Conservation (phyloP, 2,888 invertebrate genomes). For the Euplexia lucipara region DNA sequence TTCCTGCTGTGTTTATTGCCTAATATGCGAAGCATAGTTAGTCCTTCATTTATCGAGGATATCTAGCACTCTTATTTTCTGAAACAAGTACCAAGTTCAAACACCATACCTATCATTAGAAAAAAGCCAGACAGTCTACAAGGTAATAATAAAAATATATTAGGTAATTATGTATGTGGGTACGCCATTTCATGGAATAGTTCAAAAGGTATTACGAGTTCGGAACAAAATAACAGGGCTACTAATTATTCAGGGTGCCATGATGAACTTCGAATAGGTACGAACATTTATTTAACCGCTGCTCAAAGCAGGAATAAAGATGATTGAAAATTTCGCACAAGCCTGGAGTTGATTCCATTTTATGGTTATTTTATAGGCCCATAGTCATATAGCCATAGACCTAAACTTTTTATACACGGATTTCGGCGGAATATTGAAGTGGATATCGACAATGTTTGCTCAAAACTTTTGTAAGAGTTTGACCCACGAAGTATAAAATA, state of each 20-base stretch:
- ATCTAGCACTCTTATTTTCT: slow-evolving; percentile 21
- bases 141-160: slow-evolving; percentile 7
- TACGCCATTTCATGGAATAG: slow-evolving; percentile 20
- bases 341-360: slow-evolving; percentile 44
- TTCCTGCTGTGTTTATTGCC: slow-evolving; percentile 30
- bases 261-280: slow-evolving; percentile 46
- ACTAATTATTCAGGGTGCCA: slow-evolving; percentile 45
- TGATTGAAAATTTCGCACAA: slow-evolving; percentile 63
- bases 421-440: slow-evolving; percentile 31
- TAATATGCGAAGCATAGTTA: slow-evolving; percentile 5
- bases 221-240: slow-evolving; percentile 46
- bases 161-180: slow-evolving; percentile 4
- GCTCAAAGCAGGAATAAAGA: slow-evolving; percentile 32
- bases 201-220: slow-evolving; percentile 37
- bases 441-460: slow-evolving; percentile 37
- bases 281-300: slow-evolving; percentile 40
- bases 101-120: slow-evolving; percentile 4
- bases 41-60: slow-evolving; percentile 3
- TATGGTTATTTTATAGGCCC: slow-evolving; percentile 52
- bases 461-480: slow-evolving; percentile 24
- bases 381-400: slow-evolving; percentile 33
- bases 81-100: no score
- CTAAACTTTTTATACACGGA: slow-evolving; percentile 47
- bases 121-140: slow-evolving; percentile 11
- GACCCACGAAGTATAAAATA: slow-evolving; percentile 26